Evolutionary conservation across 1,140 invertebrate species (phyloP).

Genomic region (Aphelenchoides fujianensis): DNA sequence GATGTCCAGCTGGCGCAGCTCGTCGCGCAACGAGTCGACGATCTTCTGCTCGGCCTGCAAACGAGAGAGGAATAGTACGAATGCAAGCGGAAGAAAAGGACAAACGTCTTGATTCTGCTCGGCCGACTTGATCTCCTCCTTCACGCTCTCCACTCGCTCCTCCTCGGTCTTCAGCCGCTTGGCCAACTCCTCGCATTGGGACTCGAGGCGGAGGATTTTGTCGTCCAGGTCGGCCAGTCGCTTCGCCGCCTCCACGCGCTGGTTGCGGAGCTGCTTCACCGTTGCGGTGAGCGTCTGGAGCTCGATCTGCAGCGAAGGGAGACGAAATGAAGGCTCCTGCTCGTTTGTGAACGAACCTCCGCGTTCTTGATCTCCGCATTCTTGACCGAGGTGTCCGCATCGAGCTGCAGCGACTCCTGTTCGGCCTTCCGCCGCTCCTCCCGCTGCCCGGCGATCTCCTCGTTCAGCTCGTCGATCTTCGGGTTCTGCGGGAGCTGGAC

Average conservation of each 20-base stretch:
- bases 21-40: slow-evolving; percentile 21
- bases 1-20: slow-evolving; percentile 12
- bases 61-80: slow-evolving; percentile 32
- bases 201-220: slow-evolving; percentile 70
- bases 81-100: slow-evolving; percentile 10
- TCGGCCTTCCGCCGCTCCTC: slow-evolving; percentile 47
- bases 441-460: slow-evolving; percentile 32
- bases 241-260: slow-evolving; percentile 92
- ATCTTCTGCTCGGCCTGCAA: slow-evolving; percentile 36
- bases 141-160: slow-evolving; percentile 32
- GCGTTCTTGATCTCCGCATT: slow-evolving; percentile 51
- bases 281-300: slow-evolving; percentile 86
- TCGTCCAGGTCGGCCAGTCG: slow-evolving; percentile 84
- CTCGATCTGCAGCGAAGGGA: slow-evolving; percentile 73
- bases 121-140: slow-evolving; percentile 35
- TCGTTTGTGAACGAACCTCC: slow-evolving; percentile 30
- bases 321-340: slow-evolving; percentile 10
- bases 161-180: slow-evolving; percentile 37
- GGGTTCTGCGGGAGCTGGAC: slow-evolving; percentile 26
- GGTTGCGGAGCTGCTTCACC: slow-evolving; percentile 89
- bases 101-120: slow-evolving; percentile 40
- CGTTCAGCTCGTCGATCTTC: slow-evolving; percentile 42
- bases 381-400: slow-evolving; percentile 49
- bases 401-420: slow-evolving; percentile 49
- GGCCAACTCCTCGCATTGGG: slow-evolving; percentile 19